Conservation (phyloP, 2,113 vertebrate genomes). For the Entomyzon cyanotis region DNA sequence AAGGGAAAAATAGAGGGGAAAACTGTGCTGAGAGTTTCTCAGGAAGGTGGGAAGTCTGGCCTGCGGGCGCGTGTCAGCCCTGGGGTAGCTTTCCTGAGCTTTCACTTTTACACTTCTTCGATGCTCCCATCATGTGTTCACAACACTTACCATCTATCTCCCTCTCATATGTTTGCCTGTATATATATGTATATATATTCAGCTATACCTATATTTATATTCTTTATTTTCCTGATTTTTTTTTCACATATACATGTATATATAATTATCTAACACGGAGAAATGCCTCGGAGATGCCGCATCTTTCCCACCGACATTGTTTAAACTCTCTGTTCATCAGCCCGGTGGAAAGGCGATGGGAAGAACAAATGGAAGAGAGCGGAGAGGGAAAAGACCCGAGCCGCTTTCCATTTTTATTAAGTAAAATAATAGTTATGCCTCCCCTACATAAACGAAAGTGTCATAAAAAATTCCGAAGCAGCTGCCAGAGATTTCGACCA, state of each 20-base stretch:
- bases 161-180: not conserved
- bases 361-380: not conserved
- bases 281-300: not conserved
- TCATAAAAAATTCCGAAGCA: constrained; percentile 68
- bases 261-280: not conserved
- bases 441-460: constrained; percentile 59
- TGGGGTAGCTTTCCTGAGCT: not conserved
- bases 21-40: not conserved
- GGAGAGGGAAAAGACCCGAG: not conserved
- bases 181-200: not conserved
- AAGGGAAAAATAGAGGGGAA: not conserved
- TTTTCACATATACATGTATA: not conserved
- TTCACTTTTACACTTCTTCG: not conserved
- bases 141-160: not conserved
- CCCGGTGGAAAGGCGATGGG: not conserved
- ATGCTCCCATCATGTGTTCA: not conserved
- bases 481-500: constrained; percentile 71
- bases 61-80: not conserved
- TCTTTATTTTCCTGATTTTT: not conserved
- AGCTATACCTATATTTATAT: not conserved
- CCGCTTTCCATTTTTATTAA: constrained; percentile 51
- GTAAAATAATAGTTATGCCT: constrained; percentile 66
- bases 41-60: not conserved
- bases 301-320: not conserved
- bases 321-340: not conserved